Evolutionary conservation across 2,113 vertebrate species (phyloP), one percentile per base, ranked within the genome.

Genomic region (Xiphophorus maculatus): DNA sequence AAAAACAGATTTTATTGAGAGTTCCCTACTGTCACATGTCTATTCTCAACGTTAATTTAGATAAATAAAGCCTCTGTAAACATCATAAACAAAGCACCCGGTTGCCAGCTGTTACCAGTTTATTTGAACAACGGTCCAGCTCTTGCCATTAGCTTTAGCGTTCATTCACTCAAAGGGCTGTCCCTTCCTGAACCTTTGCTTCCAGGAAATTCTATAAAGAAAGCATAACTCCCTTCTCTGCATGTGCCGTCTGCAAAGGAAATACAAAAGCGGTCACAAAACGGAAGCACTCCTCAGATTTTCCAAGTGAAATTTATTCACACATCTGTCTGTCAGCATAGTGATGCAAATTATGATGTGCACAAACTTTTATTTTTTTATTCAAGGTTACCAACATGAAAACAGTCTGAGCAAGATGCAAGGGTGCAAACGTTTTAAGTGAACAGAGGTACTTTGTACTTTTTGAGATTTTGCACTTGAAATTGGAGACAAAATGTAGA

Each of bases 81-180:
- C 30, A 5, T 10, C 64, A 70, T 69, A 69, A 79, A 81, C 82
- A 81, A 51, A 76, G 73, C 70, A 54, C 73, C 80, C 85, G 81
- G 71, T 79, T 87, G 87, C 86, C 89, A 90, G 81, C 80, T 83
- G 76, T 1, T 81, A 74, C 12, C 51, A n/a, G 80, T 90, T 87
- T 89, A 79, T 90, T 91, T 92, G 80, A 79, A 82, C 76, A 85
- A 77, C 27, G 6, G 51, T 63, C 0, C 63, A 69, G 73, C 58
- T 22, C 19, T 30, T 40, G 73, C 69, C 28, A 3, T 44, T 65
- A 63, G 30, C 65, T 62, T 69, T 11, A 77, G 78, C 48, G 82
- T 83, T 91, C 80, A 89, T 33, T 27, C 66, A 71, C 66, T 80
- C 72, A 69, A 60, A 85, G 14, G 61, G 17, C 44, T 11, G 10